Conservation (phyloP, 2,888 invertebrate genomes). For the Eulithis testata region DNA sequence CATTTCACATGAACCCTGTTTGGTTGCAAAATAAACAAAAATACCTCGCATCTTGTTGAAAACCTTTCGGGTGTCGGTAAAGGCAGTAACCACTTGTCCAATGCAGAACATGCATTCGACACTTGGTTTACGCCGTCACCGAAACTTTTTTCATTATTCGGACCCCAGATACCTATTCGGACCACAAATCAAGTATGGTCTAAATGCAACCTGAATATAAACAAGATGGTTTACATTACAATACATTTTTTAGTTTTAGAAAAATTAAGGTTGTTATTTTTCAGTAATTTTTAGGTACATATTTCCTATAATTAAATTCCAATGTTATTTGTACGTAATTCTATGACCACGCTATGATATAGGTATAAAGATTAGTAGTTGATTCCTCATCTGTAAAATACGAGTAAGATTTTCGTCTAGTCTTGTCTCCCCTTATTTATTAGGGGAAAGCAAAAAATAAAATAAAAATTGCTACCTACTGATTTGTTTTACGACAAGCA, state of each 20-base stretch:
- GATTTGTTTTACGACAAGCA: conserved; percentile 50
- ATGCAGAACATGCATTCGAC: conserved; percentile 12
- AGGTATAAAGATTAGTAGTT: too few species aligned
- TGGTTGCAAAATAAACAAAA: too few species aligned
- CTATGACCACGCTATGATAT: too few species aligned
- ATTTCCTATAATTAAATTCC: too few species aligned
- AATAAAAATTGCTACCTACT: conserved; percentile 3
- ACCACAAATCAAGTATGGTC: background rate
- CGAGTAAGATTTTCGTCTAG: too few species aligned
- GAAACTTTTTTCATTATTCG: conserved; percentile 22
- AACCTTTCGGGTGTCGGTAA: background rate
- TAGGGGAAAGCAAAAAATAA: background rate
- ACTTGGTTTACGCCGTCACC: conserved; percentile 14
- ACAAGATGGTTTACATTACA: too few species aligned
- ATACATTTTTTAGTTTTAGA: too few species aligned
- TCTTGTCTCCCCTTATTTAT: background rate
- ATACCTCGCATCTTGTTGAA: background rate
- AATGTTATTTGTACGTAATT: too few species aligned
- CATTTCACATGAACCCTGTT: too few species aligned
- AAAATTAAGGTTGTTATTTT: too few species aligned
- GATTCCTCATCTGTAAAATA: too few species aligned
- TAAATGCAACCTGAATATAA: background rate
- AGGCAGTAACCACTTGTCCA: background rate
- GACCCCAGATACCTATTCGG: conserved; percentile 3
- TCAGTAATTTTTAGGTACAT: too few species aligned